These are phyloP conservation scores for Platycercus adscitus DNA, from an alignment of 2,113 vertebrate species.

Conservation along the genomic window DNA sequence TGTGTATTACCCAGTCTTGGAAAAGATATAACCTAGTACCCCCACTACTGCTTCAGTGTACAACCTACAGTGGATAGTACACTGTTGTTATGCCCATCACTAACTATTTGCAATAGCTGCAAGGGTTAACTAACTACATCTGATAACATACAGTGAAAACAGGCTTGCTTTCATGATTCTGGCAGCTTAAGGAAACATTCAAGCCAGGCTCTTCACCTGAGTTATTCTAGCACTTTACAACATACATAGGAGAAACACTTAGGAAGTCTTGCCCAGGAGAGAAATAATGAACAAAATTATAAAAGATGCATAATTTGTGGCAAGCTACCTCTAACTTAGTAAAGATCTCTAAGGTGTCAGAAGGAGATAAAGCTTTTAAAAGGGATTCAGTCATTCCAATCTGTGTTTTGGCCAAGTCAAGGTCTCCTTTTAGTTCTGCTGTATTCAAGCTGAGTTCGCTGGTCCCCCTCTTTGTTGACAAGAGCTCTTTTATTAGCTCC, in stretches of 20 bases:
- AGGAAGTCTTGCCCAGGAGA: background rate
- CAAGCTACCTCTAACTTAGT: constrained; percentile 78
- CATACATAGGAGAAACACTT: background rate
- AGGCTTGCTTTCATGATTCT: background rate
- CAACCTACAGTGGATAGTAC: background rate
- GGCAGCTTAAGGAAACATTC: background rate
- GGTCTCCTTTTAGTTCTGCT: constrained; percentile 72
- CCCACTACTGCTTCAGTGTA: background rate
- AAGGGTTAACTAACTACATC: background rate
- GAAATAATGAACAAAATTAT: background rate
- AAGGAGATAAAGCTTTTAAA: constrained; percentile 77
- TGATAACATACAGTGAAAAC: background rate
- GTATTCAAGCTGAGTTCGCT: constrained; percentile 5
- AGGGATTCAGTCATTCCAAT: constrained; percentile 81
- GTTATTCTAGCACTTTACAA: background rate
- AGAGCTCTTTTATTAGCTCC: constrained; percentile 58
- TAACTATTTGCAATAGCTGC: background rate
- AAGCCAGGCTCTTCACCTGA: background rate
- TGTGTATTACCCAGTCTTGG: background rate
- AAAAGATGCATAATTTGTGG: background rate
- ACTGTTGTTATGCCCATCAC: background rate
- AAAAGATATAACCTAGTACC: background rate
- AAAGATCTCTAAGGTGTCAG: constrained; percentile 80
- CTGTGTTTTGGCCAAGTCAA: constrained; percentile 76
- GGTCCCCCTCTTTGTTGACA: background rate